These are phyloP conservation scores for Auanema sp. DNA, from an alignment of 2,888 invertebrate species.

Conservation along the genomic window DNA sequence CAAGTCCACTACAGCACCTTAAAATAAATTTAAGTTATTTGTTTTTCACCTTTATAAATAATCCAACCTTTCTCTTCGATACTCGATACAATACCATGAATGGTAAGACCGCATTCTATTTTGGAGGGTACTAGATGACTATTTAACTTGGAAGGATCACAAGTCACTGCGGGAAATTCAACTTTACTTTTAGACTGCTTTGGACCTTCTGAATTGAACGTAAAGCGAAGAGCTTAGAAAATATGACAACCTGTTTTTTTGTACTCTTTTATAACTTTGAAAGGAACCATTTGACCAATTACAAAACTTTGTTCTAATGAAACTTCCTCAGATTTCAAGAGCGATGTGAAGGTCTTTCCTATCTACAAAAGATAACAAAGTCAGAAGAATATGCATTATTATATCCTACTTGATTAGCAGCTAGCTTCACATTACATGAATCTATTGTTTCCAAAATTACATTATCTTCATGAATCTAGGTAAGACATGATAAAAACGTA, in stretches of 20 bases:
- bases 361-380: conserved; percentile 16
- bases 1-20: conserved; percentile 55
- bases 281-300: conserved; percentile 56
- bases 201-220: conserved; percentile 7
- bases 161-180: conserved; percentile 22
- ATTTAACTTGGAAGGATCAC: conserved; percentile 48
- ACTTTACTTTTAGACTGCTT: background rate
- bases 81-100: conserved; percentile 51
- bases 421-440: conserved; percentile 19
- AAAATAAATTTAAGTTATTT: conserved; percentile 3
- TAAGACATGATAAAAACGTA: background rate
- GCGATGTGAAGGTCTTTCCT: conserved; percentile 26
- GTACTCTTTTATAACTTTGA: conserved; percentile 28
- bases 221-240: conserved; percentile 5
- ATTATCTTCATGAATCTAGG: conserved; percentile 17
- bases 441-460: conserved; percentile 15
- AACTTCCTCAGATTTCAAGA: conserved; percentile 27
- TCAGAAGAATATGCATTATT: background rate
- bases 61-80: conserved; percentile 58
- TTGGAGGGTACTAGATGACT: conserved; percentile 48
- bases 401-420: conserved; percentile 23
- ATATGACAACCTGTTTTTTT: background rate
- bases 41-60: background rate
- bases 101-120: conserved; percentile 43
- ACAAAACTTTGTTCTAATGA: conserved; percentile 52